Evolutionary conservation across 2,888 invertebrate species (phyloP).

Genomic region (Hemistola chrysoprasaria): DNA sequence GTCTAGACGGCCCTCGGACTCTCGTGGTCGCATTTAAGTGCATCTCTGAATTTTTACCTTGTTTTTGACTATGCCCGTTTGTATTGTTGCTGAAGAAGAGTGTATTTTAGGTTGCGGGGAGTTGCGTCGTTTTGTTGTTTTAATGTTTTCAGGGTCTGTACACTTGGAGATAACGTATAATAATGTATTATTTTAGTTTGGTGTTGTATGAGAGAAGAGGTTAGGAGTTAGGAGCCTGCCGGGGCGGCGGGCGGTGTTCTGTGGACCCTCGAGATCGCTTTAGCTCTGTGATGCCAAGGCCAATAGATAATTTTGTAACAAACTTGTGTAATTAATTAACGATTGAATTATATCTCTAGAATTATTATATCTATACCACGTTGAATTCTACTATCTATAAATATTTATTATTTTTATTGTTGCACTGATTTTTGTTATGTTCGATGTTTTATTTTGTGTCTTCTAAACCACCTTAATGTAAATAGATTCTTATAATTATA

Average conservation of each 20-base stretch:
- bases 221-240: conserved; percentile 29
- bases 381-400: conserved; percentile 74
- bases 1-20: conserved; percentile 36
- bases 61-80: conserved; percentile 32
- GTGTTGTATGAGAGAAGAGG: conserved; percentile 9
- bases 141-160: conserved; percentile 3
- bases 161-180: conserved; percentile 15
- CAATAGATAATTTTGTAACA: conserved; percentile 79
- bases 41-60: conserved; percentile 41
- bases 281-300: conserved; percentile 79
- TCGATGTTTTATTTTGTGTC: conserved; percentile 78
- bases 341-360: conserved; percentile 67
- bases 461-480: conserved; percentile 76
- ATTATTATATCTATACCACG: conserved; percentile 74
- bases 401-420: conserved; percentile 81
- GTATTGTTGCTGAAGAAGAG: conserved; percentile 33
- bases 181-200: conserved; percentile 23
- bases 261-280: conserved; percentile 62
- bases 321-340: conserved; percentile 68
- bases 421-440: conserved; percentile 80
- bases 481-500: conserved; percentile 68
- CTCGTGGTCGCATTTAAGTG: conserved; percentile 50
- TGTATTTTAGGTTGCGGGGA: conserved; percentile 39
- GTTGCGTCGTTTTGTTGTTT: conserved; percentile 32
- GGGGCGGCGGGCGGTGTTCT: no score